These are phyloP conservation scores for Phyto melanocephala DNA, from an alignment of 2,888 invertebrate genomes.

Conservation along the genomic window DNA sequence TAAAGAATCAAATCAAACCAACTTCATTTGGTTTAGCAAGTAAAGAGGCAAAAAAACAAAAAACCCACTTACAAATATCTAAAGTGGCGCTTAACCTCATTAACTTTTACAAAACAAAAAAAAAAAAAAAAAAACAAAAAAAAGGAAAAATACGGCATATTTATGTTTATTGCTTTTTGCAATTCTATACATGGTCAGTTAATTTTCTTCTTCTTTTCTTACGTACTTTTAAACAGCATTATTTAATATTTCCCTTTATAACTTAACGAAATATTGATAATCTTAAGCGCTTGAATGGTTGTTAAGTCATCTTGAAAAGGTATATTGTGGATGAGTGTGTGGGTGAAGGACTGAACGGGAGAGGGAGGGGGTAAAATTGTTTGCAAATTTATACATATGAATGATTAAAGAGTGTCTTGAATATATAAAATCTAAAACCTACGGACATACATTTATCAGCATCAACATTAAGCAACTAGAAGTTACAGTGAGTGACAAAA, in stretches of 20 bases:
- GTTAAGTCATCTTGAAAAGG: conserved; percentile 73
- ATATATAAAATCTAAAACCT: no score
- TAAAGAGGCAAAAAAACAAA: neutral
- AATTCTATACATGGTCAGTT: conserved; percentile 52
- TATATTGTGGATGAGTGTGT: conserved; percentile 13
- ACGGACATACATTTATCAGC: no score
- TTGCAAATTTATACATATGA: neutral
- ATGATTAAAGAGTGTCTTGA: no score
- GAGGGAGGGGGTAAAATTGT: no score
- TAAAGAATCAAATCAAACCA: no score
- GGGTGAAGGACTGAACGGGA: no score
- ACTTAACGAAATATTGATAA: conserved; percentile 72
- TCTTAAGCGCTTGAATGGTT: conserved; percentile 74
- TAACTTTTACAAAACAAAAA: conserved; percentile 48
- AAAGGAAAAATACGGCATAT: neutral
- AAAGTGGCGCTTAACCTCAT: conserved; percentile 62
- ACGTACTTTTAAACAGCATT: neutral
- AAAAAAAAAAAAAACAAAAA: no score
- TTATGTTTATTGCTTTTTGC: neutral
- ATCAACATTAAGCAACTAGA: no score
- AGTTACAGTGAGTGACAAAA: conserved; percentile 1
- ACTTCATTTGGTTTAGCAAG: neutral
- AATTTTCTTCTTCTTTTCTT: conserved; percentile 15
- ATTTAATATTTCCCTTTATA: neutral
- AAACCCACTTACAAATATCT: conserved; percentile 19